Base-by-base conservation (phyloP, 2,888 invertebrate genomes). In the Pristionchus mayeri region DNA sequence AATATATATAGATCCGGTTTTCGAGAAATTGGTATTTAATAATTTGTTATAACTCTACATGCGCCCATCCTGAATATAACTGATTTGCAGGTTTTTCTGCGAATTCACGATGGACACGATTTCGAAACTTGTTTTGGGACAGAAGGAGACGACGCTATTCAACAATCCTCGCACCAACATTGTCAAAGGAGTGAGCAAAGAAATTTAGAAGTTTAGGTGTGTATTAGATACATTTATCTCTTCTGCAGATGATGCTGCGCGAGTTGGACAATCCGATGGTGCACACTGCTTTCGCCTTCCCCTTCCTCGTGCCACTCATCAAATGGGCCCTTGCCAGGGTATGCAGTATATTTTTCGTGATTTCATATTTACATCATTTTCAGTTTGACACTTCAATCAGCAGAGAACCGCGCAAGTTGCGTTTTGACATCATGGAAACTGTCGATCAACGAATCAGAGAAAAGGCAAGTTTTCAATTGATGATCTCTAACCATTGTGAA, bases 81-180 rank as follows among this genome's bases (percentile, higher is more conserved):
- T 18, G 16, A 0, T 78, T 30, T 44, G n/a, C 34, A 78, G 76
- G 34, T 78, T 78, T 50, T 78, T 50, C 76, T 78, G 76, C 18
- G 76, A 78, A 34, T 78, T 30, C 76, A 78, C 76, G 30, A 78
- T 78, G 50, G 50, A 78, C 30, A 78, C 76, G 13, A 50, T 78
- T 50, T 50, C 50, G 24, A 78, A 78, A 18, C 30, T 78, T 4
- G 76, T 78, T 6, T 16, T 78, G 9, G 76, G 76, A 21, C 76
- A 78, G 40, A 50, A 78, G 18, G 76, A 78, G 30, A 50, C 48
- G 27, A 50, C n/a, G 40, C 76, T 78, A 30, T 78, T 78, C 50
- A 3, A 78, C 3, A 78, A 78, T 50, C 24, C n/a, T 1, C 24
- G 76, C 48, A 40, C 40, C 6, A 18, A 37, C 24, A 78, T 50